These are phyloP conservation scores for Endotricha flammealis DNA, from an alignment of 2,888 invertebrate species.

Conservation along the genomic window DNA sequence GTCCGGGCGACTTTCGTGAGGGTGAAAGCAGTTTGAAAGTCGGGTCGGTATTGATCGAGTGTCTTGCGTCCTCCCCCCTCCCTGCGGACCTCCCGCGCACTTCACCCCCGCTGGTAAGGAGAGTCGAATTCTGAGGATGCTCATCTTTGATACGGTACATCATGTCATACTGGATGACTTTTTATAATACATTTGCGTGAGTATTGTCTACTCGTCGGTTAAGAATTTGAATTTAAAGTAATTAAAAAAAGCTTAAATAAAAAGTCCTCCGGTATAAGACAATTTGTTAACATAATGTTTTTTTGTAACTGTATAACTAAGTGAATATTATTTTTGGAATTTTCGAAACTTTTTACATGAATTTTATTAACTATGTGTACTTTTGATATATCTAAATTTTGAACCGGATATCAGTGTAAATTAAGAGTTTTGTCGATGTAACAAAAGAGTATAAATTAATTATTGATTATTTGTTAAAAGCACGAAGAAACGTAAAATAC, in stretches of 20 bases:
- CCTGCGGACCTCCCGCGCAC: constrained; percentile 33
- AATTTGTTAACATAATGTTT: no score
- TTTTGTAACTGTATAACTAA: no score
- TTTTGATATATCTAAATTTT: no score
- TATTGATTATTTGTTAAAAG: no score
- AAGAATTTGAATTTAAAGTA: background rate
- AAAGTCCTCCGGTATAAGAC: constrained; percentile 10
- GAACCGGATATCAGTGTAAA: background rate
- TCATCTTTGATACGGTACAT: constrained; percentile 48
- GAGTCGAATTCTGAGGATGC: constrained; percentile 64
- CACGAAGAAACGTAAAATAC: no score
- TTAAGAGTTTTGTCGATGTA: constrained; percentile 6
- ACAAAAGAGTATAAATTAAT: background rate
- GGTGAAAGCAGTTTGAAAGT: constrained; percentile 79
- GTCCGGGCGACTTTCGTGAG: constrained; percentile 77
- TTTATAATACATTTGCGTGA: background rate
- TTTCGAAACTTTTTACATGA: no score
- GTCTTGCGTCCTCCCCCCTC: constrained; percentile 54
- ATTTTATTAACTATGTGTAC: no score
- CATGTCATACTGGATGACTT: constrained; percentile 16
- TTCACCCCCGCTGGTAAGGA: constrained; percentile 43
- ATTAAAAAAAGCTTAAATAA: background rate
- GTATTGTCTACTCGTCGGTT: no score
- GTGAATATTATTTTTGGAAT: no score
- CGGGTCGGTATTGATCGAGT: constrained; percentile 78